A percentile compares a stretch with the other conserved stretches of the same genome.
phyloP scores from a whole-genome alignment of 1,140 invertebrate genomes.

The Copidosoma floridanum region DNA sequence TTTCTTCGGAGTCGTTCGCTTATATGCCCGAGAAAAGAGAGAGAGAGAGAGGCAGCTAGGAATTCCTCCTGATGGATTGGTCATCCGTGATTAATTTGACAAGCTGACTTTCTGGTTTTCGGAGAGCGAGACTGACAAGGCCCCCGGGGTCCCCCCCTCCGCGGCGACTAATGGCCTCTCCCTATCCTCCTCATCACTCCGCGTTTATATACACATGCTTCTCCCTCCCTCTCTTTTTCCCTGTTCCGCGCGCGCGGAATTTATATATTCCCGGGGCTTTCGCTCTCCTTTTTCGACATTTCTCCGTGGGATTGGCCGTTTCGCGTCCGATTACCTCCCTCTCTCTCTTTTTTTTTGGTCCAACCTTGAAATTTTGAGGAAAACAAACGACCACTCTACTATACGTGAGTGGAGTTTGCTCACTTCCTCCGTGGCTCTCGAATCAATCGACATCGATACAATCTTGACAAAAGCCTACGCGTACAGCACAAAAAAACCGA shows the following conservation, averaged over 20 bases:
- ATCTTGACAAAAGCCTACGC: no score
- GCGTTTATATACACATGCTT: no score
- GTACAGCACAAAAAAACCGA: no score
- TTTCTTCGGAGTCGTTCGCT: no score
- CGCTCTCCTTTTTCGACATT: slow-evolving; percentile 8
- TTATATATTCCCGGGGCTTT: slow-evolving; percentile 8
- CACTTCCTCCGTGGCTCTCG: no score
- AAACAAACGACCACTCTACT: not conserved
- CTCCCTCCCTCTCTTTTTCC: slow-evolving; percentile 27
- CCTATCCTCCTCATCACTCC: slow-evolving; percentile 38
- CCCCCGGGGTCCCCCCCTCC: slow-evolving; percentile 46
- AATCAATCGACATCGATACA: no score
- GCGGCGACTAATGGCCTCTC: slow-evolving; percentile 32
- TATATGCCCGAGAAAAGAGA: no score
- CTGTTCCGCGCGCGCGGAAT: not conserved
- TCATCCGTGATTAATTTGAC: slow-evolving; percentile 60
- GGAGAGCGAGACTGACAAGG: slow-evolving; percentile 27
- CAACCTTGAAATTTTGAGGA: not conserved
- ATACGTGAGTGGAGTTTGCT: not conserved
- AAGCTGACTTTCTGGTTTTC: slow-evolving; percentile 59
- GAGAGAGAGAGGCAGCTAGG: slow-evolving; percentile 38
- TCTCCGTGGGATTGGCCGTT: not conserved
- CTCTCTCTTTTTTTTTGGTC: not conserved
- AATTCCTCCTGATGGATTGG: slow-evolving; percentile 58
- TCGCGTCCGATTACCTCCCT: not conserved